Conservation (phyloP, 2,888 invertebrate genomes). For the Napeogenes sylphis region DNA sequence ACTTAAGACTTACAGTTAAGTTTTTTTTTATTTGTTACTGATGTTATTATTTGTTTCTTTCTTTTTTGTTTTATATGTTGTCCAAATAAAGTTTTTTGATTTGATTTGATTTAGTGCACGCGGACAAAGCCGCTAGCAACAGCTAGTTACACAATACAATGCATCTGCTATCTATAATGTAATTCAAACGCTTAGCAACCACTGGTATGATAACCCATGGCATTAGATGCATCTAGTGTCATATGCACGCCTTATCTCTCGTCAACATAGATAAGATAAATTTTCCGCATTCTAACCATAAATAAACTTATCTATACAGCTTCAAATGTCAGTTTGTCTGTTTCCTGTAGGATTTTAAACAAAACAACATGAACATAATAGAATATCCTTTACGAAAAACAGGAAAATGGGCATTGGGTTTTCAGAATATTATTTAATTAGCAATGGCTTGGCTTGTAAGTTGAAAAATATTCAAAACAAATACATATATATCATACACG, state of each 20-base stretch:
- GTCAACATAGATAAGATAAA: constrained; percentile 58
- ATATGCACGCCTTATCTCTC: constrained; percentile 40
- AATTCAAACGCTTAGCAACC: constrained; percentile 43
- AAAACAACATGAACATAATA: neutral
- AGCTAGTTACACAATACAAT: neutral
- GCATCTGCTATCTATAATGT: neutral
- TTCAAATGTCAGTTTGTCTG: constrained; percentile 11
- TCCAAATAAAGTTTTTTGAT: too few relatives aligned
- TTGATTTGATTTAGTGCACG: too few relatives aligned
- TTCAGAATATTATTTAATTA: constrained; percentile 2
- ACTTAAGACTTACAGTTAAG: too few relatives aligned
- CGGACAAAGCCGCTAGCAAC: too few relatives aligned
- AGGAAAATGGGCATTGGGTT: constrained; percentile 10
- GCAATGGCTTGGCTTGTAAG: neutral
- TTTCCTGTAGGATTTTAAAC: constrained; percentile 3
- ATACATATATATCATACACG: constrained; percentile 1
- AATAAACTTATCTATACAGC: constrained; percentile 18
- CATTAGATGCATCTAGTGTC: constrained; percentile 39
- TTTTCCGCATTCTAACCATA: constrained; percentile 44
- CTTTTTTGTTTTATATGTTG: too few relatives aligned
- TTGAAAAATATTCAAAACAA: neutral
- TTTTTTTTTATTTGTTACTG: too few relatives aligned
- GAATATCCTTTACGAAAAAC: neutral
- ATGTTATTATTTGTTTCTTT: too few relatives aligned
- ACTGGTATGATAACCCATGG: constrained; percentile 47